Conservation (phyloP, 2,113 vertebrate genomes). For the Phainopepla nitens region DNA sequence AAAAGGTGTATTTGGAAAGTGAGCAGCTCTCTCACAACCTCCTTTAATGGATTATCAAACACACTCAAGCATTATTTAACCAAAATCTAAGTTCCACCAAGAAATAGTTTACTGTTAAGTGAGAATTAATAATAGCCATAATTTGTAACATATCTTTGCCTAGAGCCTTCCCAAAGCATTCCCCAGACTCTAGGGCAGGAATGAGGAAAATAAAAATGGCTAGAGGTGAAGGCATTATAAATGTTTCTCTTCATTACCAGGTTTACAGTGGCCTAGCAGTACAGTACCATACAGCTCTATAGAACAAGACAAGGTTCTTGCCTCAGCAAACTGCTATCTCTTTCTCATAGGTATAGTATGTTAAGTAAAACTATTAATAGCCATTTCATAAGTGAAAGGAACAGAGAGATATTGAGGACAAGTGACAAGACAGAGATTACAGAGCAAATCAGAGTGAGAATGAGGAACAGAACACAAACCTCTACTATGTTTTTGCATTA, state of each 20-base stretch:
- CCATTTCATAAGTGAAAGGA: background rate
- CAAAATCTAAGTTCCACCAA: background rate
- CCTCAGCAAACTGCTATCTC: background rate
- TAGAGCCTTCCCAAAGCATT: background rate
- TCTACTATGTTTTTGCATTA: background rate
- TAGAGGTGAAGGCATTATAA: background rate
- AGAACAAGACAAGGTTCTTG: background rate
- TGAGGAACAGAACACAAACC: background rate
- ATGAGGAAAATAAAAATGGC: background rate
- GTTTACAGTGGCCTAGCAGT: background rate
- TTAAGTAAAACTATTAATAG: background rate
- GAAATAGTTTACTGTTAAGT: background rate
- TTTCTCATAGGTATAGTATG: background rate
- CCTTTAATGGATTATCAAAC: background rate
- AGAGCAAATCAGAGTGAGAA: background rate
- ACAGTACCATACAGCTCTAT: accelerated
- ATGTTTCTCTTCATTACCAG: background rate
- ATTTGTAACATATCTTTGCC: background rate
- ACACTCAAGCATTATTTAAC: background rate
- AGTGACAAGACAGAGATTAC: background rate
- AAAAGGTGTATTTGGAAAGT: background rate
- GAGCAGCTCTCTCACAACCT: background rate
- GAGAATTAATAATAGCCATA: background rate
- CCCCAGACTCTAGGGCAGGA: background rate
- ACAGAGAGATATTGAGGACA: background rate